Conservation (phyloP, 1,140 invertebrate genomes). For the Helicoverpa armigera region DNA sequence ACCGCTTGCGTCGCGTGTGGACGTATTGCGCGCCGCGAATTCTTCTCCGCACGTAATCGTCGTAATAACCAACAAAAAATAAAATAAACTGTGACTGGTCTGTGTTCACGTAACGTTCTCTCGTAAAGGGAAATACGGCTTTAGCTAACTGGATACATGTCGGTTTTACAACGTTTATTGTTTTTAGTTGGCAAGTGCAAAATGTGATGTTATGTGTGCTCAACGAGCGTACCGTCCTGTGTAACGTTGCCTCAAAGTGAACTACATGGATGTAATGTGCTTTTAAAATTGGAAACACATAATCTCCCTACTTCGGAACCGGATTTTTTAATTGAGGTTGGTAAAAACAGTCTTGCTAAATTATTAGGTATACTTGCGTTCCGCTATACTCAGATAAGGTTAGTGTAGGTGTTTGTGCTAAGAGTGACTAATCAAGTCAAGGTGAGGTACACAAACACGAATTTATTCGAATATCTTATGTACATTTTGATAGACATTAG, state of each 20-base stretch:
- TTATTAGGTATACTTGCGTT: conserved; percentile 2
- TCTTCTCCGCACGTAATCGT: conserved; percentile 67
- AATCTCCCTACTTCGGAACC: conserved; percentile 64
- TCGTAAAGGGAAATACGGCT: conserved; percentile 60
- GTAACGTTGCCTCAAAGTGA: conserved; percentile 77
- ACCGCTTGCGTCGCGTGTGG: conserved; percentile 63
- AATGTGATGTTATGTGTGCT: conserved; percentile 83
- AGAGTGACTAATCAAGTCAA: conserved; percentile 57
- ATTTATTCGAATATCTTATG: conserved; percentile 26
- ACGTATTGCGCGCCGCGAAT: conserved; percentile 54
- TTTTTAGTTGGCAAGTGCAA: conserved; percentile 75
- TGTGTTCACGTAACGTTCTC: conserved; percentile 66
- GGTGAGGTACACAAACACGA: conserved; percentile 49
- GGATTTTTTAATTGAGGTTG: conserved; percentile 62
- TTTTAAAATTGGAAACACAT: conserved; percentile 73
- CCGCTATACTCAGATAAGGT: conserved; percentile 47
- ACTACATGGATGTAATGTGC: conserved; percentile 77
- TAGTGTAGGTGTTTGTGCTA: conserved; percentile 44
- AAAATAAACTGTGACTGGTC: conserved; percentile 69
- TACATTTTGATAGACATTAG: conserved; percentile 35
- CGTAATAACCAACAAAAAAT: conserved; percentile 65
- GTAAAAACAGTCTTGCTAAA: conserved; percentile 44
- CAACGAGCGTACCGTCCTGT: conserved; percentile 75
- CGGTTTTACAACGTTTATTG: conserved; percentile 67
- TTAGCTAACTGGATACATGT: conserved; percentile 69